phyloP scores from a whole-genome alignment of 2,888 invertebrate species.

The Tetanocera ferruginea region DNA sequence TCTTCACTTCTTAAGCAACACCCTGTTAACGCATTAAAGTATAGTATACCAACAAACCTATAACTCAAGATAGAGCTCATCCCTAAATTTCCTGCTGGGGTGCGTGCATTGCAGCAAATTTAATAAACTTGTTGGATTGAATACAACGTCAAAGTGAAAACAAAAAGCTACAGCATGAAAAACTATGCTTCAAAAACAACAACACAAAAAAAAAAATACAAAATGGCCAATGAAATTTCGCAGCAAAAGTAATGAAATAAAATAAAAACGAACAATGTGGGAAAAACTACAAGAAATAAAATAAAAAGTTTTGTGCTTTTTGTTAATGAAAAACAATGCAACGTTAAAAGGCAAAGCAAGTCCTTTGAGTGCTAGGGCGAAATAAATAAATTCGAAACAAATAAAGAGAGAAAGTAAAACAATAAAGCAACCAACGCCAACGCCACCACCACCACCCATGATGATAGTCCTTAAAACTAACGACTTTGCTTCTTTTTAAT shows the following conservation, averaged over 20 bases:
- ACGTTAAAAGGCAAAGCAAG: too few relatives aligned
- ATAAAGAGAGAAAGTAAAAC: slow-evolving; percentile 13
- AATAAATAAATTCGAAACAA: background rate
- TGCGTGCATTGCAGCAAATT: slow-evolving; percentile 1
- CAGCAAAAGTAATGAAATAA: slow-evolving; percentile 13
- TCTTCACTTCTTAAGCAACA: too few relatives aligned
- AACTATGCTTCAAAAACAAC: background rate
- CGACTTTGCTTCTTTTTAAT: too few relatives aligned
- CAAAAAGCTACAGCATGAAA: background rate
- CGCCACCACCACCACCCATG: too few relatives aligned
- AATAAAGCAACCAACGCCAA: background rate
- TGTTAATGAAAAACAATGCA: background rate
- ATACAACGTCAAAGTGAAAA: background rate
- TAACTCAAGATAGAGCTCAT: background rate
- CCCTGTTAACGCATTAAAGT: background rate
- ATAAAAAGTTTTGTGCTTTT: background rate
- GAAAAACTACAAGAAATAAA: slow-evolving; percentile 3
- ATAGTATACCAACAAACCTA: background rate
- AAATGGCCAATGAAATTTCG: slow-evolving; percentile 1
- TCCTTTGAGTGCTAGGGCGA: background rate
- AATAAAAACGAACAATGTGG: background rate
- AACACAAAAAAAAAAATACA: too few relatives aligned
- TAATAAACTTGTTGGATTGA: slow-evolving; percentile 2
- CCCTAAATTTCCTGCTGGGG: background rate
- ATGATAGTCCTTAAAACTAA: too few relatives aligned